These are phyloP conservation scores for Melanchra persicariae DNA, from an alignment of 2,888 invertebrate genomes.

Conservation along the genomic window DNA sequence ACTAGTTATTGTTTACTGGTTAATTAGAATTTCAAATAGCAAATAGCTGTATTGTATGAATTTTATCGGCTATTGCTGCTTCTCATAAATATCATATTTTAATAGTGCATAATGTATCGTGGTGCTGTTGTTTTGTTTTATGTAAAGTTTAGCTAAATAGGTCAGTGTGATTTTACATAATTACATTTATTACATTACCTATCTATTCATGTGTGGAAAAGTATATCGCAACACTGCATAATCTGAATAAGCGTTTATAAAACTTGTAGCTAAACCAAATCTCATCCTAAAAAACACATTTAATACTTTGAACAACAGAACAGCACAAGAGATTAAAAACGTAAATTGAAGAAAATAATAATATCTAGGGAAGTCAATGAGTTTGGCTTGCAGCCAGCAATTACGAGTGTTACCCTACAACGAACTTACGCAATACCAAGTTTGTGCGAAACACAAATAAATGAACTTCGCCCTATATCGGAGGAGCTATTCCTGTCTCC, in stretches of 20 bases:
- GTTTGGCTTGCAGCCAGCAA: constrained; percentile 63
- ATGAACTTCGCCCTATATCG: constrained; percentile 48
- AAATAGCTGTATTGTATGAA: constrained; percentile 62
- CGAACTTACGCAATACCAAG: constrained; percentile 53
- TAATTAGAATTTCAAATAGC: constrained; percentile 62
- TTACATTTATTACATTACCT: not conserved
- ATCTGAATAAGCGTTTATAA: not conserved
- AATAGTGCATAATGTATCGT: constrained; percentile 45
- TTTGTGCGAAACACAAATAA: constrained; percentile 55
- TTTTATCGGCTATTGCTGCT: constrained; percentile 52
- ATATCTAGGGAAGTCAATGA: constrained; percentile 56
- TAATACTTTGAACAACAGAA: constrained; percentile 13
- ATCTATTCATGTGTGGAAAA: not conserved
- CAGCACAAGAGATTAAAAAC: constrained; percentile 40
- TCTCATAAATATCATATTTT: constrained; percentile 56
- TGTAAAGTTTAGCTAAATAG: constrained; percentile 32
- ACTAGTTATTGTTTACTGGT: constrained; percentile 51
- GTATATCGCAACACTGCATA: constrained; percentile 1
- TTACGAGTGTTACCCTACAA: constrained; percentile 45
- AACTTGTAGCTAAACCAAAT: not conserved
- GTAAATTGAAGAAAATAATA: constrained; percentile 52
- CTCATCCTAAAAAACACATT: not conserved
- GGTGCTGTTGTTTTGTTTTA: constrained; percentile 23
- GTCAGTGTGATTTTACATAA: constrained; percentile 9
- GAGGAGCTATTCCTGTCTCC: constrained; percentile 42